Base-by-base conservation (phyloP, 2,888 invertebrate species). In the Cetonia aurata region DNA sequence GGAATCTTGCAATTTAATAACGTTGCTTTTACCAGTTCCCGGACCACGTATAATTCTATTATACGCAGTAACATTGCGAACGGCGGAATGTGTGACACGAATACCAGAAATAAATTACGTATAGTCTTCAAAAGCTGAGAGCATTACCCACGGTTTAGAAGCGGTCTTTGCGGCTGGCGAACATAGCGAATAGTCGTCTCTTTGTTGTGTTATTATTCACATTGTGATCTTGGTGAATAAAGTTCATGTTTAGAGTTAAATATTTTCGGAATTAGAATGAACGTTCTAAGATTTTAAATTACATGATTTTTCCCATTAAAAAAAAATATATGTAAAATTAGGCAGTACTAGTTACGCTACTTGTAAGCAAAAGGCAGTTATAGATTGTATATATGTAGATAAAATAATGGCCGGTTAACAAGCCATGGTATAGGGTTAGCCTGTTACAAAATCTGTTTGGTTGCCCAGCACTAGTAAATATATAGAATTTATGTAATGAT, bases 41-140 rank as follows among this genome's bases (percentile, higher is more conserved):
- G 17, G 50, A 37, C 62, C 50, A 48, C 33, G 50, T 37, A 50
- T 62, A 50, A 59, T 59, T 59, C 59, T 42, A 59, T 59, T 59
- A 59, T 59, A 59, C 44, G 42, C 59, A 44, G 59, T 44, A 59
- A 42, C 59, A 59, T 17, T 59, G 44, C 42, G 59, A 15, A 59
- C 59, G 59, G 59, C 37, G 42, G 59, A 59, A 44, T 56, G 33
- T 59, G 59, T 59, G 59, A 59, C 59, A 59, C 59, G 59, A 59
- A 59, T 59, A 59, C 59, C 59, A 59, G 59, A 59, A 59, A 59
- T 59, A 59, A 59, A 59, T 59, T 59, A 59, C 59, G 44, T 59
- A 59, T 59, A 59, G 59, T 59, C 59, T 59, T 59, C 59, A 59
- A 25, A 59, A 59, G 59, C 59, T 59, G 59, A 59, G 44, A 19